phyloP scores from a whole-genome alignment of 2,797 vertebrate genomes.

The Antennarius maculatus region DNA sequence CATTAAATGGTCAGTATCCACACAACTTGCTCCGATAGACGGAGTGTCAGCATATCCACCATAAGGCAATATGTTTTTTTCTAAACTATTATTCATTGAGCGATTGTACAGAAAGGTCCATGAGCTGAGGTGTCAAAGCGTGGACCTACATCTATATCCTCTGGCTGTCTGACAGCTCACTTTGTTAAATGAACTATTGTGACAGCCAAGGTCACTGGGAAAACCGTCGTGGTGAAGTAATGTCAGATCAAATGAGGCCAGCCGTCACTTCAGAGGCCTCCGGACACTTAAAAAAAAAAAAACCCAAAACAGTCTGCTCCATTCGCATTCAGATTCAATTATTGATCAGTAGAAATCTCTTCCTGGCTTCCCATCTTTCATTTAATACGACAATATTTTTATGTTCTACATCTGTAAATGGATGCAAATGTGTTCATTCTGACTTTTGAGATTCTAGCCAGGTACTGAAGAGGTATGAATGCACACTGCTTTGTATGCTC shows the following conservation, averaged over 20 bases:
- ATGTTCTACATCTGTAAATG: too few species aligned
- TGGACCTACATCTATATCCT: constrained; percentile 22
- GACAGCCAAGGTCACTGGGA: constrained; percentile 65
- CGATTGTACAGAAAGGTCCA: constrained; percentile 5
- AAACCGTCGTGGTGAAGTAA: constrained; percentile 50
- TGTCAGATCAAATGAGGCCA: constrained; percentile 49
- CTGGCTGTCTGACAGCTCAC: constrained; percentile 36
- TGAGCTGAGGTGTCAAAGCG: constrained; percentile 42
- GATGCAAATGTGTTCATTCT: too few species aligned
- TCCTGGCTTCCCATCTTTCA: neutral
- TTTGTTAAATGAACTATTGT: constrained; percentile 66
- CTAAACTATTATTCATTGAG: constrained; percentile 19
- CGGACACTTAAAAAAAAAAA: neutral
- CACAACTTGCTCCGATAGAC: constrained; percentile 28
- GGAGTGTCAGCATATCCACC: constrained; percentile 14
- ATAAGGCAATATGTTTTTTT: constrained; percentile 17
- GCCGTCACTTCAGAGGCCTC: constrained; percentile 56
- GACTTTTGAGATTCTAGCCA: too few species aligned
- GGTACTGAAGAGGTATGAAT: too few species aligned
- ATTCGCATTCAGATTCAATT: constrained; percentile 19
- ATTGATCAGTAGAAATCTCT: constrained; percentile 10
- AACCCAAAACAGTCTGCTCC: constrained; percentile 20
- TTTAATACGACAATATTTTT: too few species aligned
- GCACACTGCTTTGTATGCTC: too few species aligned
- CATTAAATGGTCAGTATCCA: constrained; percentile 17